Evolutionary conservation across 2,888 invertebrate genomes (phyloP).

Genomic region (Chelonus formosanus): DNA sequence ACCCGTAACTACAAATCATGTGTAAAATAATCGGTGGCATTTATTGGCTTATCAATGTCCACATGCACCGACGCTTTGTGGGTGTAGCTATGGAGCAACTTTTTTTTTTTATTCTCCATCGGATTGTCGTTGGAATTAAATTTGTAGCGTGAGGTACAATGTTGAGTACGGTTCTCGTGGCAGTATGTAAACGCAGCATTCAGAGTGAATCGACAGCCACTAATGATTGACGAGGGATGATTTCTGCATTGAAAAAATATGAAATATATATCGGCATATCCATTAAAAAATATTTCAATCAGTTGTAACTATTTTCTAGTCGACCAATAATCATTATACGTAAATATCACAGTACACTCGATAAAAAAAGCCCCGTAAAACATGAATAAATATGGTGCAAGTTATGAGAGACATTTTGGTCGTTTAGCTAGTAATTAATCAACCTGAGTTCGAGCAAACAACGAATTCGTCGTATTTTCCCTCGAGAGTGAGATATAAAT

Average conservation of each 20-base stretch:
- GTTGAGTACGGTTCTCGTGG: constrained; percentile 13
- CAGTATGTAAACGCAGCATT: constrained; percentile 14
- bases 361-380: not conserved
- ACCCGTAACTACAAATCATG: constrained; percentile 45
- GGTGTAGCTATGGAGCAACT: constrained; percentile 11
- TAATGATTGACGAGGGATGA: constrained; percentile 23
- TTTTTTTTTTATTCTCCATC: constrained; percentile 12
- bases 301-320: constrained; percentile 3
- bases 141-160: constrained; percentile 17
- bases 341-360: not conserved
- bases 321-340: constrained; percentile 14
- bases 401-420: constrained; percentile 30
- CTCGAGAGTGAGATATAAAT: constrained; percentile 41
- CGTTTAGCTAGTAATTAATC: constrained; percentile 36
- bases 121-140: constrained; percentile 22
- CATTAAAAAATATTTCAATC: not conserved
- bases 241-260: constrained; percentile 12
- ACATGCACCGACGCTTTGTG: constrained; percentile 22
- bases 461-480: constrained; percentile 36
- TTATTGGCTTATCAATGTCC: constrained; percentile 46
- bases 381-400: constrained; percentile 8
- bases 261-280: constrained; percentile 8
- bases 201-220: constrained; percentile 20
- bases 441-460: constrained; percentile 31
- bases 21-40: constrained; percentile 44